Conservation (phyloP, 2,113 vertebrate species). For the Equus quagga region DNA sequence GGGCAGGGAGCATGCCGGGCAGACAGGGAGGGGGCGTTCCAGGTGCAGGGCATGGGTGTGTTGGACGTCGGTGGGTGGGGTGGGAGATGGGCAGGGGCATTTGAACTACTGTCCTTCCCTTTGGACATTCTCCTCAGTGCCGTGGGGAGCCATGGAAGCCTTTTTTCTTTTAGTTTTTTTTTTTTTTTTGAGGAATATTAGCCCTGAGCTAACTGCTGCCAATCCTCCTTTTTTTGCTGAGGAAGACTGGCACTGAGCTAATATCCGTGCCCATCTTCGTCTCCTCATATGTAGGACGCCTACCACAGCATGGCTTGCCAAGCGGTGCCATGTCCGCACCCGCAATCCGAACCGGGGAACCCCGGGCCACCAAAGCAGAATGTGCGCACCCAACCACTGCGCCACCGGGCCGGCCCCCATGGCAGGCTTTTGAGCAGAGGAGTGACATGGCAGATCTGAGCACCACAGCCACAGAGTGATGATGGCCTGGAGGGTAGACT, state of each 20-base stretch:
- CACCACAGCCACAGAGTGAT: too few relatives aligned
- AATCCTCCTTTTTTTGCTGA: too few relatives aligned
- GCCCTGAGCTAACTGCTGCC: too few relatives aligned
- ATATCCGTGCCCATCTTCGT: too few relatives aligned
- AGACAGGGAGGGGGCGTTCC: background rate
- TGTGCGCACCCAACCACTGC: too few relatives aligned
- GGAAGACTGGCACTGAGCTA: too few relatives aligned
- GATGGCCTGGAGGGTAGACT: background rate
- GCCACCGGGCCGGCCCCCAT: background rate
- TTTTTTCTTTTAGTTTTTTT: background rate
- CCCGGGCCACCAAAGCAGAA: too few relatives aligned
- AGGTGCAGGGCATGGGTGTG: background rate
- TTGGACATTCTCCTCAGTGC: background rate
- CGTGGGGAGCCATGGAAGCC: background rate
- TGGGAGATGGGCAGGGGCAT: background rate
- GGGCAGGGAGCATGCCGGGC: rapidly evolving
- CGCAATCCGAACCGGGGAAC: too few relatives aligned
- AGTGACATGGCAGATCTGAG: rapidly evolving
- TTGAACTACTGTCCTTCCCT: background rate
- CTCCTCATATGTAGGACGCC: too few relatives aligned
- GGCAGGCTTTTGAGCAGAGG: background rate
- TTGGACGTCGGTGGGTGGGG: rapidly evolving
- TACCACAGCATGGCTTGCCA: too few relatives aligned
- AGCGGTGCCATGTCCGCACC: too few relatives aligned
- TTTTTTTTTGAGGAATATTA: too few relatives aligned